A percentile compares a stretch with the other conserved stretches of the same genome.
Conservation (phyloP, 2,888 invertebrate species). For the Caenorhabditis uteleia region DNA sequence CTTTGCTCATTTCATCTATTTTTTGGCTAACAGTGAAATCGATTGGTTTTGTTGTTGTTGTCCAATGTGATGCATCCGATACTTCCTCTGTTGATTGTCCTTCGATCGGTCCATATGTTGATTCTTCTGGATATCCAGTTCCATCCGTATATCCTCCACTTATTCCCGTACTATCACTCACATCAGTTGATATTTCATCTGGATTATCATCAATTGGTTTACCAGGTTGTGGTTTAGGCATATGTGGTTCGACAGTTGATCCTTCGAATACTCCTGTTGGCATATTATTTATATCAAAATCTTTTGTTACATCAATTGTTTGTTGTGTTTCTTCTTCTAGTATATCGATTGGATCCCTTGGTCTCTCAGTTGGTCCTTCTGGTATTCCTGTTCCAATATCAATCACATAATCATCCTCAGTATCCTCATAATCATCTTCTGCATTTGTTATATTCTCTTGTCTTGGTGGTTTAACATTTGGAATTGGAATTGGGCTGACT, state of each 20-base stretch:
- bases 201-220: background rate
- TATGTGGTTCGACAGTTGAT: conserved; percentile 18
- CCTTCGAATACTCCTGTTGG: conserved; percentile 19
- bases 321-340: background rate
- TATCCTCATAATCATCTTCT: no score
- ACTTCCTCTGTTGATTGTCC: conserved; percentile 10
- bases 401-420: no score
- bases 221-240: conserved; percentile 20
- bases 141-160: no score
- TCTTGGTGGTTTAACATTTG: no score
- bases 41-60: conserved; percentile 4
- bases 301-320: no score
- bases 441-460: no score
- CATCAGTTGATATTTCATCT: background rate
- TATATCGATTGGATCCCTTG: background rate
- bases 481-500: no score
- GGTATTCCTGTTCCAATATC: background rate
- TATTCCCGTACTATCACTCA: no score
- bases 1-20: conserved; percentile 21
- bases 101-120: conserved; percentile 9
- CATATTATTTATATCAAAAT: conserved; percentile 13
- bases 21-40: conserved; percentile 28
- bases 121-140: no score
- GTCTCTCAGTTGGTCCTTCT: background rate
- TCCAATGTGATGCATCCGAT: conserved; percentile 22